Conservation (phyloP, 1,140 invertebrate species). For the Dinothrombium tinctorium region DNA sequence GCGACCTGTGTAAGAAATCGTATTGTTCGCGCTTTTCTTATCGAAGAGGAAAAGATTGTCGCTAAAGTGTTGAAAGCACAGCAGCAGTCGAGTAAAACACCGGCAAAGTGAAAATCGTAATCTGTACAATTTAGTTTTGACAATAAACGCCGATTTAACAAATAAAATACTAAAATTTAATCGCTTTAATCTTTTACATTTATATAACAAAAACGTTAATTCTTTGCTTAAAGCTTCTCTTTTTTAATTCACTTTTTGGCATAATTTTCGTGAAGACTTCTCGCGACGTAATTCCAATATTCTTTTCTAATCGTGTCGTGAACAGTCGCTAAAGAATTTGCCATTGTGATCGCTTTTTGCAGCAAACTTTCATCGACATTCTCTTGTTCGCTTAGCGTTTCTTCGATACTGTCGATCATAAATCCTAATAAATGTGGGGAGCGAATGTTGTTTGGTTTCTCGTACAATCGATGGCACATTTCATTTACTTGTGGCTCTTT, state of each 20-base stretch:
- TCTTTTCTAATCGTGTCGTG: slow-evolving; percentile 54
- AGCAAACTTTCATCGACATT: slow-evolving; percentile 4
- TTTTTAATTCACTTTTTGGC: no score
- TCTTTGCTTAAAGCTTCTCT: no score
- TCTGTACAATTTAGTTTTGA: no score
- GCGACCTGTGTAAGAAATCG: slow-evolving; percentile 77
- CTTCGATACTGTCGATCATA: slow-evolving; percentile 27
- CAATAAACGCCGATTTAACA: no score
- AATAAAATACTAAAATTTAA: no score
- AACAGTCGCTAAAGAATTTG: slow-evolving; percentile 41
- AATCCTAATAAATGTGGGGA: slow-evolving; percentile 54
- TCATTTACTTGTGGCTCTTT: slow-evolving; percentile 38
- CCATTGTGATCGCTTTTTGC: slow-evolving; percentile 18
- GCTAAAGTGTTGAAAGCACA: slow-evolving; percentile 69
- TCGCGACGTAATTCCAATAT: slow-evolving; percentile 41
- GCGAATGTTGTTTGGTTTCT: slow-evolving; percentile 21
- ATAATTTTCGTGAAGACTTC: slow-evolving; percentile 16
- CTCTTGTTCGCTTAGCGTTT: slow-evolving; percentile 20
- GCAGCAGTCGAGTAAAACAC: no score
- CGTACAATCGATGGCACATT: slow-evolving; percentile 48
- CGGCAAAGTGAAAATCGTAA: no score
- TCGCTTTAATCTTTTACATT: no score
- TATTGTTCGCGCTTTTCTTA: slow-evolving; percentile 87
- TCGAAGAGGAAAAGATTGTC: slow-evolving; percentile 95
- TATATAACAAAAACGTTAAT: background rate